These are phyloP conservation scores for Bombyx huttoni DNA, from an alignment of 2,888 invertebrate genomes.

Conservation along the genomic window DNA sequence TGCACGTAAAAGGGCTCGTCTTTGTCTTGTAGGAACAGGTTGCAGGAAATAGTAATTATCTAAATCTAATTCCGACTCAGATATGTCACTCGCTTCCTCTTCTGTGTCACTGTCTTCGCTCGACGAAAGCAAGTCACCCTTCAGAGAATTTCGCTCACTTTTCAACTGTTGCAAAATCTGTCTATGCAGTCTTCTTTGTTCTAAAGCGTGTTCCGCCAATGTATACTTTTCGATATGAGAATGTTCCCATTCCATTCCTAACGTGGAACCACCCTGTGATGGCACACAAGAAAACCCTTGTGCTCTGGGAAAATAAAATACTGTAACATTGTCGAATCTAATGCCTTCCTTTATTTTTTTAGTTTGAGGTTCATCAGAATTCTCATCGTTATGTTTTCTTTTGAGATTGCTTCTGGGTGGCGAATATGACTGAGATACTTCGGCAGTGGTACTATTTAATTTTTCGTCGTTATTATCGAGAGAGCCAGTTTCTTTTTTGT, in stretches of 20 bases:
- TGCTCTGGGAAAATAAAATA: slow-evolving; percentile 94
- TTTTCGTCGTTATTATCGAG: slow-evolving; percentile 16
- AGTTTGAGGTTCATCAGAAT: slow-evolving; percentile 51
- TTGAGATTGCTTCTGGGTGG: slow-evolving; percentile 77
- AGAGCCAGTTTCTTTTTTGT: slow-evolving; percentile 14
- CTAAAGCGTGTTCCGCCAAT: slow-evolving; percentile 88
- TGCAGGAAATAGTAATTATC: slow-evolving; percentile 93
- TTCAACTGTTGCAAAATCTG: slow-evolving; percentile 82
- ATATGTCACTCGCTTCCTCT: slow-evolving; percentile 85
- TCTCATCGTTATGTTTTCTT: slow-evolving; percentile 63
- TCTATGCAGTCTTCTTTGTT: slow-evolving; percentile 89
- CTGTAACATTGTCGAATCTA: slow-evolving; percentile 92
- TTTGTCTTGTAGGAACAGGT: slow-evolving; percentile 93
- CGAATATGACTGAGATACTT: slow-evolving; percentile 20
- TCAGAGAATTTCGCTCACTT: slow-evolving; percentile 75
- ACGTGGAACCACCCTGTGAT: slow-evolving; percentile 90
- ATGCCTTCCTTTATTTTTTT: slow-evolving; percentile 86
- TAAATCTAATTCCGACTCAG: slow-evolving; percentile 87
- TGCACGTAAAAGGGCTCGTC: slow-evolving; percentile 88
- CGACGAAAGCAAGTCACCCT: slow-evolving; percentile 75
- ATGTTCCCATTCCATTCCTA: slow-evolving; percentile 90
- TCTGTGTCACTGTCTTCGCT: slow-evolving; percentile 90
- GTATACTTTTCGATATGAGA: slow-evolving; percentile 83
- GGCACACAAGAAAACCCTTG: slow-evolving; percentile 95
- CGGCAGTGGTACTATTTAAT: slow-evolving; percentile 15